Evolutionary conservation across 2,797 vertebrate species (phyloP), one percentile per base, ranked within the genome.

Genomic region (Hydrophis major): DNA sequence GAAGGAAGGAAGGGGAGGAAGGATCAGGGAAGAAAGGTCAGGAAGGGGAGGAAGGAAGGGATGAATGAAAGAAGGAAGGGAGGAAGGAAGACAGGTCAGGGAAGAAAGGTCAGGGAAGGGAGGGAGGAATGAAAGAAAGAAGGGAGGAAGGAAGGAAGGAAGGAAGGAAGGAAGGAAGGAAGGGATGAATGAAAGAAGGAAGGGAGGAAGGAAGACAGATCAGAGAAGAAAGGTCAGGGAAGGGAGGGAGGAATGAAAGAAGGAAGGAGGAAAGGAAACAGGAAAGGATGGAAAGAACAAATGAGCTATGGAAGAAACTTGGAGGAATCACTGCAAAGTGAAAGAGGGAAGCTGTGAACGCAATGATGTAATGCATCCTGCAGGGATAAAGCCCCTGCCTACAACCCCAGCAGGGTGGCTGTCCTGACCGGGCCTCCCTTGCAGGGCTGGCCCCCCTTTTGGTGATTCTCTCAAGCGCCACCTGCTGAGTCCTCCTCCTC

Each of bases 401-500:
- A 0, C 32, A 42, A 22, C 22, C 3, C 32, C 74, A 1, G 0
- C 74, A 22, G 20, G 37, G 20, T 22, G 20, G 8, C 32, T 47
- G 10, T 11, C 37, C 20, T 83, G 74, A 83, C 20, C 37, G 0
- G 10, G 20, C 18, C 74, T 83, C 22, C 37, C 74, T 83, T 47
- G 74, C 37, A 83, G 37, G 74, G 37, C 37, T 2, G 32, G 7
- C 69, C 8, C 8, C 32, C 32, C 3, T 18, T 42, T 78, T 22
- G 42, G 32, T 6, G 1, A 4, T 4, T 4, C 37, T 42, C 37
- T 78, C 32, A 1, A 22, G 69, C 0, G 0, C 32, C 32, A 3
- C 32, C 32, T 16, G 1, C 0, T 0, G 32, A 42, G 6, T 1
- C 32, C 1, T 10, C 37, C 37, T 37, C 37, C 37, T 1, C 32